Conservation (phyloP, 1,140 invertebrate species). For the Diuraphis noxia region DNA sequence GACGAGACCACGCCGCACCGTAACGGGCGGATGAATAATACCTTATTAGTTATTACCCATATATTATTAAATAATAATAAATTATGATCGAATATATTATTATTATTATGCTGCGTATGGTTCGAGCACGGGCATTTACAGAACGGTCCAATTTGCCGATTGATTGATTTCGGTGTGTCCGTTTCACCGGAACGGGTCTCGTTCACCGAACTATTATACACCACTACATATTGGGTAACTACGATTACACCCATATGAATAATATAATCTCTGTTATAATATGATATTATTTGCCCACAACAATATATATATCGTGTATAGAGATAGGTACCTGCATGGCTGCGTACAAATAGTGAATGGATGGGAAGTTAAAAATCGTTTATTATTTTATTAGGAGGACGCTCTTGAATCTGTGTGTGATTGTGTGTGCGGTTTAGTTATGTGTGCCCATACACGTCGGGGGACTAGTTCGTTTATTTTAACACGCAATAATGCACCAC, state of each 20-base stretch:
- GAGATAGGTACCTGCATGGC: background rate
- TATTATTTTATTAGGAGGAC: background rate
- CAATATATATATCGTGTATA: too few relatives aligned
- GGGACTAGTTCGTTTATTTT: background rate
- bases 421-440: background rate
- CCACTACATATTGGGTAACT: background rate
- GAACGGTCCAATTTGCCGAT: slow-evolving; percentile 27
- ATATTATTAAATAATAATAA: too few relatives aligned
- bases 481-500: background rate
- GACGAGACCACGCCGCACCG: background rate
- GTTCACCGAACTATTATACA: background rate
- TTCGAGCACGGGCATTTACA: background rate
- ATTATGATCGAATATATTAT: background rate
- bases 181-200: background rate
- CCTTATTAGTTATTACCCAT: too few relatives aligned
- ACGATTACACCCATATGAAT: background rate
- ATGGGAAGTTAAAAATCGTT: background rate
- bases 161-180: slow-evolving; percentile 38
- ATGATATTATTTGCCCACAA: background rate
- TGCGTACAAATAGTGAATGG: background rate
- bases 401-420: background rate
- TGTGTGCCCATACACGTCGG: background rate
- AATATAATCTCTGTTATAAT: too few relatives aligned
- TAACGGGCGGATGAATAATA: background rate
- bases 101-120: background rate